A percentile compares a stretch with the other conserved stretches of the same genome.
phyloP scores from a whole-genome alignment of 92 coral and sea anemone species.

The Porites rus region DNA sequence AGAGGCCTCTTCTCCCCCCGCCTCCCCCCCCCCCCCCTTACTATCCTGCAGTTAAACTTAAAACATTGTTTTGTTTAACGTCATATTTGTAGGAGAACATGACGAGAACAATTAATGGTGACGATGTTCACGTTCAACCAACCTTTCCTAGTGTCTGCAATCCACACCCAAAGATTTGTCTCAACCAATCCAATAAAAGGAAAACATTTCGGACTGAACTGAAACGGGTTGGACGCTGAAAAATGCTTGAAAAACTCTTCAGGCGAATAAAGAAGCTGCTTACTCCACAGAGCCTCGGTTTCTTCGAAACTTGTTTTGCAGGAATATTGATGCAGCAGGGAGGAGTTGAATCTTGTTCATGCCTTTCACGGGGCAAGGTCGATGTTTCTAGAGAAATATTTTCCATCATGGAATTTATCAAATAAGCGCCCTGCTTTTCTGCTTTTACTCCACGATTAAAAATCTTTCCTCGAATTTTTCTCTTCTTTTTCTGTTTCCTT shows the following conservation, averaged over 20 bases:
- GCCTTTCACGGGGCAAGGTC: neutral
- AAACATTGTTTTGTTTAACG: too few relatives aligned
- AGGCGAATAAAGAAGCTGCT: slow-evolving; percentile 12
- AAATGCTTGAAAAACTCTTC: neutral
- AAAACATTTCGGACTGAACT: slow-evolving; percentile 32
- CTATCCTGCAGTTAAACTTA: too few relatives aligned
- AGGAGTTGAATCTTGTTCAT: neutral
- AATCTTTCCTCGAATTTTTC: slow-evolving; percentile 19
- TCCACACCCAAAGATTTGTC: slow-evolving; percentile 37
- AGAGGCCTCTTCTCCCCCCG: too few relatives aligned
- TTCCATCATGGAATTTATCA: neutral
- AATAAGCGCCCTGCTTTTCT: neutral
- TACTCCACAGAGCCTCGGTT: neutral
- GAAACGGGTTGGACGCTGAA: slow-evolving; percentile 13
- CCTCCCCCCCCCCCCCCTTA: neutral
- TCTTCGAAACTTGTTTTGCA: neutral
- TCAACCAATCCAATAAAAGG: slow-evolving; percentile 34
- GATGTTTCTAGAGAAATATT: neutral
- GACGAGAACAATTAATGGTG: neutral
- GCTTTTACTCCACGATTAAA: neutral
- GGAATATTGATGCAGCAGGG: neutral
- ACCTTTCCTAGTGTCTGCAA: slow-evolving; percentile 39
- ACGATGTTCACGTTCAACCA: neutral
- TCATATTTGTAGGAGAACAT: neutral
- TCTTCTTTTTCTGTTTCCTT: slow-evolving; percentile 26